Conservation (phyloP, 2,113 vertebrate genomes). For the Pteruthius melanotis region DNA sequence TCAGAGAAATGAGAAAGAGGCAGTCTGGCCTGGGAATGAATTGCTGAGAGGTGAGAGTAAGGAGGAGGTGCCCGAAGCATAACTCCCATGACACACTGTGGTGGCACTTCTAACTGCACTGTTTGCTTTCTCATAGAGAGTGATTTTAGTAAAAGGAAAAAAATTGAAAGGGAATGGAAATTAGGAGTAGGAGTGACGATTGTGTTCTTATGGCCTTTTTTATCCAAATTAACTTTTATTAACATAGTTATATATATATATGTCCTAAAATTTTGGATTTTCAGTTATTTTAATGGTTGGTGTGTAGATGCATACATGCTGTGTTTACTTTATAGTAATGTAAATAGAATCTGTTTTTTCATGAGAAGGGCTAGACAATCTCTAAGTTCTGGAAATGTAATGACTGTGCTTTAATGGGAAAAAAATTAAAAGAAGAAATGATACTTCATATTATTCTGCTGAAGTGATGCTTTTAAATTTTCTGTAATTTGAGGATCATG, state of each 20-base stretch:
- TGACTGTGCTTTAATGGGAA: not conserved
- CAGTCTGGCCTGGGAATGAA: not conserved
- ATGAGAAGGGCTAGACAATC: not conserved
- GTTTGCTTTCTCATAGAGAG: not conserved
- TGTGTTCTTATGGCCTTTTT: not conserved
- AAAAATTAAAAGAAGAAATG: not conserved
- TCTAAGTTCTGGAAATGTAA: not conserved
- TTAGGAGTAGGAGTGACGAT: not conserved
- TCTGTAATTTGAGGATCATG: not conserved
- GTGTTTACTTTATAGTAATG: not conserved
- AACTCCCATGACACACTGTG: constrained; percentile 64
- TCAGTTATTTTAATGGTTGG: not conserved
- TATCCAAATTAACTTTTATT: not conserved
- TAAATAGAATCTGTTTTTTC: not conserved
- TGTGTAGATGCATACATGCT: not conserved
- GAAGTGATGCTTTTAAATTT: not conserved
- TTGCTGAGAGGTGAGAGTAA: not conserved
- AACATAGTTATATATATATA: not conserved
- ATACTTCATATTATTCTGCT: not conserved
- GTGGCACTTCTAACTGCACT: constrained; percentile 53
- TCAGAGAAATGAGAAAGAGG: not conserved
- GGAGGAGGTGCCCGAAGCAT: constrained; percentile 30
- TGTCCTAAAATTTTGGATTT: not conserved
- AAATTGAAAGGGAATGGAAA: not conserved
- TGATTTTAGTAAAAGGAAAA: not conserved